Evolutionary conservation across 2,113 vertebrate genomes (phyloP).

Genomic region (Percina caprodes): DNA sequence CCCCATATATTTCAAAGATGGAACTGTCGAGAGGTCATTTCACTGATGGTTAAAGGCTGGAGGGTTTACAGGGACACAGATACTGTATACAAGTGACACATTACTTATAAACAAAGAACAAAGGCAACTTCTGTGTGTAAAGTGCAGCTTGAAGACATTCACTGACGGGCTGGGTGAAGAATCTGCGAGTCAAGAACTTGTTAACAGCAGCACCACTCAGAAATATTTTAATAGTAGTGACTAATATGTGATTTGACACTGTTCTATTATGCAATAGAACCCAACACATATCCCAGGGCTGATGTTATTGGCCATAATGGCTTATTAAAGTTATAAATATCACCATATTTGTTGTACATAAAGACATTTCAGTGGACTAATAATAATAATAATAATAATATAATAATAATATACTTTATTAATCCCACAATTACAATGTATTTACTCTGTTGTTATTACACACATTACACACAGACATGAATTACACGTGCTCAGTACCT

Average conservation of each 20-base stretch:
- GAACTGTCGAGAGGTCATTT: constrained; percentile 41
- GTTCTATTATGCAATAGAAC: background rate
- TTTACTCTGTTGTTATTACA: too few species aligned
- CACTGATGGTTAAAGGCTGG: constrained; percentile 34
- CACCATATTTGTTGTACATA: background rate
- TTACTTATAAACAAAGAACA: constrained; percentile 17
- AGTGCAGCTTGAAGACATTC: constrained; percentile 5
- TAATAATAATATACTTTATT: too few species aligned
- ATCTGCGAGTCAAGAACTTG: constrained; percentile 3
- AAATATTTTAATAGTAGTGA: background rate
- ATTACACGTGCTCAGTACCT: too few species aligned
- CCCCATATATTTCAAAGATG: constrained; percentile 40
- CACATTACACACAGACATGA: too few species aligned
- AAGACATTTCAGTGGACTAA: background rate
- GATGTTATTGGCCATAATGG: background rate
- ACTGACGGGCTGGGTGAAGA: background rate
- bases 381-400: too few species aligned
- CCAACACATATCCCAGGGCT: background rate
- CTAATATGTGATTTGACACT: background rate
- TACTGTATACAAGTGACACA: constrained; percentile 3
- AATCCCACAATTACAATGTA: too few species aligned
- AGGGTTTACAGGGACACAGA: constrained; percentile 6
- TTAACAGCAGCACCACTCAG: background rate
- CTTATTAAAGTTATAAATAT: background rate
- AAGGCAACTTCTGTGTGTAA: constrained; percentile 2